Evolutionary conservation across 2,113 vertebrate species (phyloP), one percentile per base, ranked within the genome.

Genomic region (Rousettus leschenaultii): DNA sequence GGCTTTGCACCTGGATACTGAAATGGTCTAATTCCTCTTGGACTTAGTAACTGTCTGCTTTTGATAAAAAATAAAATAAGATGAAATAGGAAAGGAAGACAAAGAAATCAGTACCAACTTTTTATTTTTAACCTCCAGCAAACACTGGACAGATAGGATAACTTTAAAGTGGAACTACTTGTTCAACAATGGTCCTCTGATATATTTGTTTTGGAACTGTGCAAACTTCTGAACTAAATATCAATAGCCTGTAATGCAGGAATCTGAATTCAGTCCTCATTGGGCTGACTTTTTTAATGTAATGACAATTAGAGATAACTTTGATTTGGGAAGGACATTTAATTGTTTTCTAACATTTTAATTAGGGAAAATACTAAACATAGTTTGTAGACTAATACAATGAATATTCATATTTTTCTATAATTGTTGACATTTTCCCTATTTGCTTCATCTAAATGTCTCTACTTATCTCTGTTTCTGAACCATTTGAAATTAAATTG

Each of bases 1-100:
- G 91, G 98, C 98, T 98, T 77, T 98, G 97, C 97, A 98, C 97
- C 98, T 98, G 98, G 95, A 93, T 95, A 96, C 74, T 0, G 16
- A 98, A 98, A 97, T 86, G 71, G 82, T 45, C 95, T 97, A 74
- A 0, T 3, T 92, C 63, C 89, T 95, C 89, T 10, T 0, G 83
- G 77, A 66, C 35, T 91, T 83, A 91, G 96, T 93, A 96, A 97
- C 33, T 21, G 6, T 92, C 95, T 86, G 22, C 57, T 96, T 97
- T 98, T 98, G 91, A 97, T 98, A 97, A 98, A 97, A 98, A 97
- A 78, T 57, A 95, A 97, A 96, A 91, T 57, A 96, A 89, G 82
- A 95, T 94, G 87, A 77, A 87, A 97, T 30, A 71, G 70, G 77
- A 77, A 89, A 94, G 48, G 19, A 84, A 77, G 18, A 45, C 55